Evolutionary conservation across 2,113 vertebrate genomes (phyloP), one percentile per base, ranked within the genome.

Genomic region (Antechinus stuartii): DNA sequence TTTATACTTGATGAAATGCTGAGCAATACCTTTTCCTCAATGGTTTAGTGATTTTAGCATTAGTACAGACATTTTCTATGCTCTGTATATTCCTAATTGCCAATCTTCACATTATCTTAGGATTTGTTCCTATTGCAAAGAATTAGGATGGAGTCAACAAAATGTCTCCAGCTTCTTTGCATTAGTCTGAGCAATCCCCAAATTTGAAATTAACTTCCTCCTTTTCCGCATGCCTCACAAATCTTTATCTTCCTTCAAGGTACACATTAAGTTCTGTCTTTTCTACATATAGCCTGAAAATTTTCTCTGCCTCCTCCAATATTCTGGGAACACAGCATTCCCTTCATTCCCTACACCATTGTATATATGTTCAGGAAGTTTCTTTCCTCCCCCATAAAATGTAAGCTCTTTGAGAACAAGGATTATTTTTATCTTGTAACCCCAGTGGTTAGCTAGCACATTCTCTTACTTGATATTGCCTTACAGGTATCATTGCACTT

Each of bases 41-140:
- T 84, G 68, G 68, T 42, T 16, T 19, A 42, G n/a, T 84, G 68
- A 42, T 84, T 84, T 42, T n/a, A 23, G 68, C n/a, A 42, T 84
- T 84, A 42, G 68, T 42, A 42, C 68, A 84, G 68, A 84, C n/a
- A 42, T 84, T 84, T 84, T 84, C 68, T n/a, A 84, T 42, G n/a
- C n/a, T 84, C 68, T 84, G 23, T 84, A 84, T 84, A 84, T 84
- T 84, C n/a, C 68, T 84, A 84, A 84, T 84, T 84, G 68, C 68
- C 68, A 42, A 42, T 84, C n/a, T n/a, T 84, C 68, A 23, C 68
- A 76, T 76, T 76, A 76, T 76, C 35, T 84, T 42, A 42, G 68
- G 35, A 35, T 23, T 42, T 84, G 68, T 84, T 84, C n/a, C 68
- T 84, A 42, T 84, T 84, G 68, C n/a, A 84, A 16, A 23, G n/a